Evolutionary conservation across 1,140 invertebrate species (phyloP).

Genomic region (Archivesica marissinica): DNA sequence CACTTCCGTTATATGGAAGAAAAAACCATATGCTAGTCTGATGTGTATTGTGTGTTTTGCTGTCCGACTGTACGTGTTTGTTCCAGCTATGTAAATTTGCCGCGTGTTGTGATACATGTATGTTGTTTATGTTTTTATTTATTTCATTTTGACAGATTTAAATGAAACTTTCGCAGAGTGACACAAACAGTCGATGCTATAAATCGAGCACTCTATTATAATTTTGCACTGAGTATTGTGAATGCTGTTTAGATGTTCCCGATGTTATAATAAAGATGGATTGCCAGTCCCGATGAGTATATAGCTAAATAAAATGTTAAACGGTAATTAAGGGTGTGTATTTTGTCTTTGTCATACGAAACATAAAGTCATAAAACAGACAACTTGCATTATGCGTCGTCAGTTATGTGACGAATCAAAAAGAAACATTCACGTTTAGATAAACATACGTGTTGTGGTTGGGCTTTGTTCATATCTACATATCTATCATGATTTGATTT

Average conservation of each 20-base stretch:
- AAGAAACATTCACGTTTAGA: too few relatives aligned
- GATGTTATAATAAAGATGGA: slow-evolving; percentile 28
- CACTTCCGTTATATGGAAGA: too few relatives aligned
- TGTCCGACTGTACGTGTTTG: background rate
- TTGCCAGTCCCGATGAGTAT: slow-evolving; percentile 22
- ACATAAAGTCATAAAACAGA: background rate
- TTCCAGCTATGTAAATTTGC: slow-evolving; percentile 12
- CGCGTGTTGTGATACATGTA: background rate
- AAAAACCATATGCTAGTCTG: too few relatives aligned
- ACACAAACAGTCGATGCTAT: slow-evolving; percentile 37
- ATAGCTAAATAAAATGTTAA: background rate
- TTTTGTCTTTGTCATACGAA: slow-evolving; percentile 18
- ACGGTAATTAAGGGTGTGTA: background rate
- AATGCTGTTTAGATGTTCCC: background rate
- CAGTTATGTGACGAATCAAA: background rate
- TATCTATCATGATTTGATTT: too few relatives aligned
- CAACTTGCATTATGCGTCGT: background rate
- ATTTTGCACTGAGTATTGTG: slow-evolving; percentile 7
- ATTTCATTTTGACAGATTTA: background rate
- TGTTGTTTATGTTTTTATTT: slow-evolving; percentile 14
- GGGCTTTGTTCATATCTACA: too few relatives aligned
- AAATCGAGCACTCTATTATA: slow-evolving; percentile 23
- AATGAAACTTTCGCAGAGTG: slow-evolving; percentile 32
- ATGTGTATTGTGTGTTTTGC: too few relatives aligned
- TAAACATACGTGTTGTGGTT: too few relatives aligned